phyloP scores from a whole-genome alignment of 2,888 invertebrate species.

The Lasioglossum oenotherae region DNA sequence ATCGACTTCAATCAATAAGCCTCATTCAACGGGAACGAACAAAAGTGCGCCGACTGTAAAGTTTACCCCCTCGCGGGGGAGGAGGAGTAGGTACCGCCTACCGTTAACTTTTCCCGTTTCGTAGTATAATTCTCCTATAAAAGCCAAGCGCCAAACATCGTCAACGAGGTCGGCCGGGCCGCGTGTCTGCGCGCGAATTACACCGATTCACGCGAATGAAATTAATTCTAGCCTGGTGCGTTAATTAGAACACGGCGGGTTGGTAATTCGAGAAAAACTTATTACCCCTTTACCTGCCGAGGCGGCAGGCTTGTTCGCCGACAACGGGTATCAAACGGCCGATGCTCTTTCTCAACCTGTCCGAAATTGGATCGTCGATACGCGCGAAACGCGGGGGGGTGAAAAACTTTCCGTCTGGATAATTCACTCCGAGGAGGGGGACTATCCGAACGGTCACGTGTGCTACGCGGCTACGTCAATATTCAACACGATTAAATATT shows the following conservation, averaged over 20 bases:
- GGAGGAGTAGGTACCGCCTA: neutral
- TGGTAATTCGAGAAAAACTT: slow-evolving; percentile 41
- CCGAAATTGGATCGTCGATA: neutral
- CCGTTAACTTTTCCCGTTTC: slow-evolving; percentile 9
- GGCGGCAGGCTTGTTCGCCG: neutral
- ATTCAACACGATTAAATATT: slow-evolving; percentile 80
- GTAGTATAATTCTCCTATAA: slow-evolving; percentile 41
- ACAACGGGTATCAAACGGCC: neutral
- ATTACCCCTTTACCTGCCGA: slow-evolving; percentile 21
- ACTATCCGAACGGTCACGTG: slow-evolving; percentile 47
- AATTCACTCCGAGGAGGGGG: neutral
- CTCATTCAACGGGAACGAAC: slow-evolving; percentile 54
- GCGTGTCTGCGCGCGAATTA: slow-evolving; percentile 45
- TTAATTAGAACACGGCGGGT: slow-evolving; percentile 45
- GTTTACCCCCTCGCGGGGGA: slow-evolving; percentile 45
- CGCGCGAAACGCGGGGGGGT: neutral
- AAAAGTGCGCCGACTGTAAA: slow-evolving; percentile 61
- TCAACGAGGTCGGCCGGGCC: neutral
- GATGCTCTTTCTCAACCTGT: neutral
- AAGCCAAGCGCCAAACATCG: slow-evolving; percentile 55
- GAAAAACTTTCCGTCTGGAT: neutral
- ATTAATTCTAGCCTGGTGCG: slow-evolving; percentile 48
- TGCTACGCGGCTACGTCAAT: slow-evolving; percentile 61
- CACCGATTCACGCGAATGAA: slow-evolving; percentile 43
- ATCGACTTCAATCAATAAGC: slow-evolving; percentile 58